Conservation (phyloP, 2,888 invertebrate genomes). For the Salpingus planirostris region DNA sequence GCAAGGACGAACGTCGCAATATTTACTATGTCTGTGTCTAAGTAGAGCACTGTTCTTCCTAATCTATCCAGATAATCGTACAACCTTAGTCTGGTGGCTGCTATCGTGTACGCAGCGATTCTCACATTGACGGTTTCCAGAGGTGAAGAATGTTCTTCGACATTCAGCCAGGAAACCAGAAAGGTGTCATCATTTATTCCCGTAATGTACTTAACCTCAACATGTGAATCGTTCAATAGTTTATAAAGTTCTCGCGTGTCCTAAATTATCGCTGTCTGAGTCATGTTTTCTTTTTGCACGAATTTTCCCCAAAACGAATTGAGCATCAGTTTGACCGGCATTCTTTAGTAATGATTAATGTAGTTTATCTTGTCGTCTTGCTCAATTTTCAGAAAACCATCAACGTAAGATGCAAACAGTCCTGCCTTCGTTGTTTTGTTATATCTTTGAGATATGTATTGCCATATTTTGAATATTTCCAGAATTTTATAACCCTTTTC, state of each 20-base stretch:
- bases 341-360: no score
- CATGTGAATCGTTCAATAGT: neutral
- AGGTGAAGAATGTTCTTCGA: neutral
- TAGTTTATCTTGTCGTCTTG: neutral
- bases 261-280: no score
- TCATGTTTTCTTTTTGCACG: no score
- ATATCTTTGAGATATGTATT: neutral
- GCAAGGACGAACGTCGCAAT: no score
- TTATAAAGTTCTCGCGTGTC: no score
- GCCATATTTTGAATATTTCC: neutral
- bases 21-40: neutral
- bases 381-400: neutral
- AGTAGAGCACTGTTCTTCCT: neutral
- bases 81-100: neutral
- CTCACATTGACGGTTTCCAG: neutral
- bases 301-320: slow-evolving; percentile 1
- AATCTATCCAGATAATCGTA: neutral
- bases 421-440: neutral
- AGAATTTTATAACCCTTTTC: no score
- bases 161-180: neutral
- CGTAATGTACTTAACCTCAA: neutral
- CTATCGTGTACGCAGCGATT: neutral
- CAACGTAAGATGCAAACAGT: neutral
- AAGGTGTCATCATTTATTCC: neutral
- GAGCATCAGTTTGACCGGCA: neutral